These are phyloP conservation scores for Heloderma charlesbogerti DNA, from an alignment of 2,113 vertebrate genomes.

Conservation along the genomic window DNA sequence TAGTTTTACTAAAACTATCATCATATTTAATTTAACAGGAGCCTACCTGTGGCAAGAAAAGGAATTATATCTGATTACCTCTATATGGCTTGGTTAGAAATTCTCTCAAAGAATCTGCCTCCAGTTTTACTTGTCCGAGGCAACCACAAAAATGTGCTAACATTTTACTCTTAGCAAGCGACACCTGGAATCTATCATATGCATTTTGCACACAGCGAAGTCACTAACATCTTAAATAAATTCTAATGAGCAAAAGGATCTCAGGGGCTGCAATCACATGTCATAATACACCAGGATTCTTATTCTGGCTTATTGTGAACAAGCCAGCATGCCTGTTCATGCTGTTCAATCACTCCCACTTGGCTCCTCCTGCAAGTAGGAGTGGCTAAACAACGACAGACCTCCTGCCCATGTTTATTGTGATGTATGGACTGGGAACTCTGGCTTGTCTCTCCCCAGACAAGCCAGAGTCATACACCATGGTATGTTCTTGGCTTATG, in stretches of 20 bases:
- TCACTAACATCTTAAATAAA: slow-evolving; percentile 12
- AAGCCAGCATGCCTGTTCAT: too few relatives aligned
- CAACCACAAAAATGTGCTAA: slow-evolving; percentile 98
- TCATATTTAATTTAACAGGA: slow-evolving; percentile 80
- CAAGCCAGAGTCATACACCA: too few relatives aligned
- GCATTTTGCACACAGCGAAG: slow-evolving; percentile 33
- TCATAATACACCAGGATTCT: too few relatives aligned
- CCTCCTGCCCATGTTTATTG: too few relatives aligned
- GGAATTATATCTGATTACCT: slow-evolving; percentile 91
- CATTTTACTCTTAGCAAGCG: slow-evolving; percentile 91
- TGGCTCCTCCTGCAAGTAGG: too few relatives aligned
- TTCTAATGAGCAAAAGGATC: neutral
- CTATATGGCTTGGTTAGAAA: slow-evolving; percentile 97
- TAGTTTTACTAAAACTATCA: slow-evolving; percentile 25
- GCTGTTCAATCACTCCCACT: too few relatives aligned
- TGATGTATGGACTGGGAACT: too few relatives aligned
- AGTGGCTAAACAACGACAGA: too few relatives aligned
- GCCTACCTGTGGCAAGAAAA: slow-evolving; percentile 96
- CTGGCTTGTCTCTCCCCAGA: too few relatives aligned
- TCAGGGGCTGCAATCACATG: too few relatives aligned
- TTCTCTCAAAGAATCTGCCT: slow-evolving; percentile 93
- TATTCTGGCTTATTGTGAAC: too few relatives aligned
- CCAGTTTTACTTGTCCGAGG: slow-evolving; percentile 93
- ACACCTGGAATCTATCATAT: slow-evolving; percentile 20
- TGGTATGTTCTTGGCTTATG: too few relatives aligned